A percentile compares a stretch with the other conserved stretches of the same genome.
Conservation (phyloP, 2,113 vertebrate genomes). For the Percopsis transmontana region DNA sequence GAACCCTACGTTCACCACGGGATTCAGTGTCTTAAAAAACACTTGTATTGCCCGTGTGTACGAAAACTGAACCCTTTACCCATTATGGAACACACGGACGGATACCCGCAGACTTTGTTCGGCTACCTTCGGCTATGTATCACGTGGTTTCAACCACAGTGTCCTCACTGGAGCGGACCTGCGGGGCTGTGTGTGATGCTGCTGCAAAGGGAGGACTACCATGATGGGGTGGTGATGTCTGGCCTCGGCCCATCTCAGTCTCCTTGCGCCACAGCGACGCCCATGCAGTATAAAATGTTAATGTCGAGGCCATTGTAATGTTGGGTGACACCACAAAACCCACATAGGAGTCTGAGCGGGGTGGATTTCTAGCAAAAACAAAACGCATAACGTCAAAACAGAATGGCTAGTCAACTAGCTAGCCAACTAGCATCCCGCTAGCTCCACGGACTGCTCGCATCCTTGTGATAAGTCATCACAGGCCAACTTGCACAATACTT, state of each 20-base stretch:
- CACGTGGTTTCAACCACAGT: neutral
- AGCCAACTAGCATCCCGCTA: slow-evolving; percentile 13
- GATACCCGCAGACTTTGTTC: too few relatives aligned
- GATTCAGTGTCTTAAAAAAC: too few relatives aligned
- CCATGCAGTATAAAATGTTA: neutral
- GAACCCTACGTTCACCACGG: too few relatives aligned
- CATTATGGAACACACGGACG: too few relatives aligned
- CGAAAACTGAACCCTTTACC: too few relatives aligned
- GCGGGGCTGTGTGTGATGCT: slow-evolving; percentile 38
- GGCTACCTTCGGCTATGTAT: neutral
- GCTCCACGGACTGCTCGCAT: slow-evolving; percentile 56
- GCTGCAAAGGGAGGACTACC: slow-evolving; percentile 36
- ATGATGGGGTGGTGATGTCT: slow-evolving; percentile 38
- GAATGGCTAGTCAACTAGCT: neutral
- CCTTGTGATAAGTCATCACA: slow-evolving; percentile 49
- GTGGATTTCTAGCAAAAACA: neutral
- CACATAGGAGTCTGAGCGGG: too few relatives aligned
- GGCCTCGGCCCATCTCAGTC: slow-evolving; percentile 50
- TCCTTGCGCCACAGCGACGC: slow-evolving; percentile 22
- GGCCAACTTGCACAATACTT: slow-evolving; percentile 36
- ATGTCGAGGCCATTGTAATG: too few relatives aligned
- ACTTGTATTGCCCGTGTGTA: too few relatives aligned
- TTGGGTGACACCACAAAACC: too few relatives aligned
- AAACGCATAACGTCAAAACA: neutral
- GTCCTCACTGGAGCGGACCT: neutral